Conservation (phyloP, 1,140 invertebrate species). For the Papilio aristodemus region DNA sequence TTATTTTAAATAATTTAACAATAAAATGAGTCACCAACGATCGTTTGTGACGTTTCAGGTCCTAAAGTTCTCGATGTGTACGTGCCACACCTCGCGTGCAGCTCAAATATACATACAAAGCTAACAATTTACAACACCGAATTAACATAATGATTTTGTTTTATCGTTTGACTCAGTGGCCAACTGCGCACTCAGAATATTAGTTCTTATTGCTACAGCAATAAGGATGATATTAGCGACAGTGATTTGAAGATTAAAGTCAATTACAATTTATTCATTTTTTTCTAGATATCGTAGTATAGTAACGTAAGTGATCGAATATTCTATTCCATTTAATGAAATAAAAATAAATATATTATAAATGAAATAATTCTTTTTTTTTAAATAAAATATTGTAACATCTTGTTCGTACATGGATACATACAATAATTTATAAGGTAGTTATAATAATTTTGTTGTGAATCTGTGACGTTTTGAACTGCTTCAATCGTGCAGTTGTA, state of each 20-base stretch:
- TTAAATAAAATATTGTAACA: too few species aligned
- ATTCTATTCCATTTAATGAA: not conserved
- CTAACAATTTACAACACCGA: conserved; percentile 48
- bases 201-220: not conserved
- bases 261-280: not conserved
- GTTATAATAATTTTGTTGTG: not conserved
- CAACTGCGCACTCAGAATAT: not conserved
- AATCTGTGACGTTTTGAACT: too few species aligned
- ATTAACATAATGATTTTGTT: conserved; percentile 64
- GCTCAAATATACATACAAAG: conserved; percentile 61
- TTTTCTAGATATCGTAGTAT: conserved; percentile 3
- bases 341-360: too few species aligned
- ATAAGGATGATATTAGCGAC: not conserved
- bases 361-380: too few species aligned
- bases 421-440: not conserved
- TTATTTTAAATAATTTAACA: not conserved
- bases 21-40: conserved; percentile 22
- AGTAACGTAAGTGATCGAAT: not conserved
- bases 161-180: conserved; percentile 52
- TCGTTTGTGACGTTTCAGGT: conserved; percentile 24
- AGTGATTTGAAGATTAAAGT: not conserved
- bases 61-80: conserved; percentile 42
- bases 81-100: conserved; percentile 57
- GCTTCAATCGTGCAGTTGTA: too few species aligned
- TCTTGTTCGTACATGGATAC: not conserved